phyloP scores from a whole-genome alignment of 2,888 invertebrate genomes.

The Pediacus dermestoides region DNA sequence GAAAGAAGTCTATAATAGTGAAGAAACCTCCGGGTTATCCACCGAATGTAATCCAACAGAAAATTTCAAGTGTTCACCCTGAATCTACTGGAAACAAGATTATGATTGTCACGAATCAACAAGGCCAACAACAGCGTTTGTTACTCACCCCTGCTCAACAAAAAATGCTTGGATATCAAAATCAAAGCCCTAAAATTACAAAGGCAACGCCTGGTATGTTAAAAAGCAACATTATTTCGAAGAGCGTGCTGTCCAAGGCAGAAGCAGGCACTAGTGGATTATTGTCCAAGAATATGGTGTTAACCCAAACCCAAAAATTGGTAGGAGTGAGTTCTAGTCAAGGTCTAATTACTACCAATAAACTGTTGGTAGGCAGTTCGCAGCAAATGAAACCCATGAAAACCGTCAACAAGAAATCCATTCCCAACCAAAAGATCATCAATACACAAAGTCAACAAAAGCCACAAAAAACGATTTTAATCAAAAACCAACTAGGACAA shows the following conservation, averaged over 20 bases:
- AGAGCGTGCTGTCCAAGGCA: slow-evolving; percentile 18
- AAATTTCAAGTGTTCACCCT: slow-evolving; percentile 10
- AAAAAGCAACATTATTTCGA: slow-evolving; percentile 30
- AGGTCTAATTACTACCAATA: slow-evolving; percentile 10
- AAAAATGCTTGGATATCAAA: slow-evolving; percentile 56
- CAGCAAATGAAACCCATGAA: slow-evolving; percentile 15
- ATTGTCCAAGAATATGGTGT: too few relatives aligned
- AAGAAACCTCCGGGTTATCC: slow-evolving; percentile 3
- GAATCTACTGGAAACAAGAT: slow-evolving; percentile 54
- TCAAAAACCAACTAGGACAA: slow-evolving; percentile 47
- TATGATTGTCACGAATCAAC: slow-evolving; percentile 63
- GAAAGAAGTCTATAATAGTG: not conserved
- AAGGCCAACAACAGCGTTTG: slow-evolving; percentile 59
- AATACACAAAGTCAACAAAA: slow-evolving; percentile 20
- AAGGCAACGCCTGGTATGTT: slow-evolving; percentile 33
- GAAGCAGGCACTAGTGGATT: slow-evolving; percentile 18
- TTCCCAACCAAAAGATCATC: slow-evolving; percentile 16
- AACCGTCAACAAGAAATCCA: slow-evolving; percentile 8
- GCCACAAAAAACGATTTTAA: slow-evolving; percentile 44
- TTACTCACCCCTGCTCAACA: slow-evolving; percentile 61
- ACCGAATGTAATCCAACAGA: slow-evolving; percentile 14
- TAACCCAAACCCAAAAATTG: too few relatives aligned
- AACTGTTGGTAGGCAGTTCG: slow-evolving; percentile 3
- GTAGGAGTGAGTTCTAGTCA: slow-evolving; percentile 9
- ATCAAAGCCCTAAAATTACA: slow-evolving; percentile 23